A percentile compares a stretch with the other conserved stretches of the same genome.
These are phyloP conservation scores for Palloptera scutellata DNA, from an alignment of 2,888 invertebrate species.

Conservation along the genomic window DNA sequence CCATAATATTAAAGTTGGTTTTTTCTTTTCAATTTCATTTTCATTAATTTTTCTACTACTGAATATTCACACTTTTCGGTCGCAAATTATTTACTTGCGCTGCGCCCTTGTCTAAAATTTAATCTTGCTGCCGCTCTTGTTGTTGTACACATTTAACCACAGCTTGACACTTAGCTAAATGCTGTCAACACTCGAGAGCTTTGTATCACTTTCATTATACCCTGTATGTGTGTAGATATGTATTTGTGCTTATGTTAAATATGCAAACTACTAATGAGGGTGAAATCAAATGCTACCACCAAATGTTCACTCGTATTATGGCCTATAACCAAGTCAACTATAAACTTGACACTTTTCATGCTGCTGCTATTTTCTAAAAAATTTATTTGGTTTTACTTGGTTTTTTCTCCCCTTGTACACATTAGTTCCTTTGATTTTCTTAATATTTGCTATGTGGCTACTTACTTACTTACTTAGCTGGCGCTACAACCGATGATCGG, in stretches of 20 bases:
- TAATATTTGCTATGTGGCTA: too few relatives aligned
- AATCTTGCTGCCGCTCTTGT: not conserved
- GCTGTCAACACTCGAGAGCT: slow-evolving; percentile 23
- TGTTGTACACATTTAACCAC: slow-evolving; percentile 22
- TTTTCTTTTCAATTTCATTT: too few relatives aligned
- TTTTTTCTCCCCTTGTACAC: slow-evolving; percentile 3
- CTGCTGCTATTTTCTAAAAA: slow-evolving; percentile 13
- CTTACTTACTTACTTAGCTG: too few relatives aligned
- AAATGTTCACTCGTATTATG: not conserved
- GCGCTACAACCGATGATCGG: too few relatives aligned
- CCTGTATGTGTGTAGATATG: not conserved
- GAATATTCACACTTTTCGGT: too few relatives aligned
- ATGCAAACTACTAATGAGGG: slow-evolving; percentile 10
- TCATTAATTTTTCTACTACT: too few relatives aligned
- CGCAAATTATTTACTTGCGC: slow-evolving; percentile 7
- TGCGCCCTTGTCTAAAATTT: slow-evolving; percentile 18
- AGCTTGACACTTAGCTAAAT: slow-evolving; percentile 33
- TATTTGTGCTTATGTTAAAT: not conserved
- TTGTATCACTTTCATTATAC: too few relatives aligned
- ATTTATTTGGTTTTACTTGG: not conserved
- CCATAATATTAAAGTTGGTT: too few relatives aligned
- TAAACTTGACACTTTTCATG: slow-evolving; percentile 29
- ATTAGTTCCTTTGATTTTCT: too few relatives aligned
- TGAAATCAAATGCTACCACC: slow-evolving; percentile 20
- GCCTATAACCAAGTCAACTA: slow-evolving; percentile 23